Conservation (phyloP, 2,888 invertebrate species). For the Laspeyria flexula region DNA sequence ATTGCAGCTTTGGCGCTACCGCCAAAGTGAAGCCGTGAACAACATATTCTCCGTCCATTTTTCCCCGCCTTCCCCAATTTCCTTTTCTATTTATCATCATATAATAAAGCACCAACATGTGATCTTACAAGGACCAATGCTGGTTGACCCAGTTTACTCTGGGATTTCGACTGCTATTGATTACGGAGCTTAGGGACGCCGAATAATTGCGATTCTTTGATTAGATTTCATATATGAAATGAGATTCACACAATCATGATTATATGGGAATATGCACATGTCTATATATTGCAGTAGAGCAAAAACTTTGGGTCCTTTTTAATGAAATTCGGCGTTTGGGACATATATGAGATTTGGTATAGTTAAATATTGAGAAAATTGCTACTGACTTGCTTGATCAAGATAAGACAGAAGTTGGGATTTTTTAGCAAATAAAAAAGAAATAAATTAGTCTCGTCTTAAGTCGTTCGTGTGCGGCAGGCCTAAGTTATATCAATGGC, state of each 20-base stretch:
- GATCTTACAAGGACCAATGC: constrained; percentile 15
- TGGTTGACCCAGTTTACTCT: constrained; percentile 46
- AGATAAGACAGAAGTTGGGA: too few species aligned
- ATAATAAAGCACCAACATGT: constrained; percentile 25
- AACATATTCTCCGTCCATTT: constrained; percentile 10
- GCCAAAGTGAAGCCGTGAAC: constrained; percentile 8
- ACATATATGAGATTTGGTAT: too few species aligned
- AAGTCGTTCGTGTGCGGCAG: neutral
- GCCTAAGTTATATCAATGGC: constrained; percentile 13
- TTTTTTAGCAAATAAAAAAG: too few species aligned
- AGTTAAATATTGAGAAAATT: too few species aligned
- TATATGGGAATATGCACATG: neutral
- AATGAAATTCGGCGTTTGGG: too few species aligned
- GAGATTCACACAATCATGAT: neutral
- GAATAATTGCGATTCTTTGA: neutral
- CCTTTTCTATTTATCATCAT: constrained; percentile 23
- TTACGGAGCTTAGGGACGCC: constrained; percentile 11
- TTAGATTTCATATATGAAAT: neutral
- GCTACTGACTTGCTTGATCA: too few species aligned
- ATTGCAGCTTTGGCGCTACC: neutral
- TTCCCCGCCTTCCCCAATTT: constrained; percentile 14
- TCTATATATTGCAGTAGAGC: neutral
- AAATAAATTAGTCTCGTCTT: neutral
- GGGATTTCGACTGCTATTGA: constrained; percentile 31
- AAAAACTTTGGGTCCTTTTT: too few species aligned